Conservation (phyloP, 2,113 vertebrate genomes). For the Carassius auratus region DNA sequence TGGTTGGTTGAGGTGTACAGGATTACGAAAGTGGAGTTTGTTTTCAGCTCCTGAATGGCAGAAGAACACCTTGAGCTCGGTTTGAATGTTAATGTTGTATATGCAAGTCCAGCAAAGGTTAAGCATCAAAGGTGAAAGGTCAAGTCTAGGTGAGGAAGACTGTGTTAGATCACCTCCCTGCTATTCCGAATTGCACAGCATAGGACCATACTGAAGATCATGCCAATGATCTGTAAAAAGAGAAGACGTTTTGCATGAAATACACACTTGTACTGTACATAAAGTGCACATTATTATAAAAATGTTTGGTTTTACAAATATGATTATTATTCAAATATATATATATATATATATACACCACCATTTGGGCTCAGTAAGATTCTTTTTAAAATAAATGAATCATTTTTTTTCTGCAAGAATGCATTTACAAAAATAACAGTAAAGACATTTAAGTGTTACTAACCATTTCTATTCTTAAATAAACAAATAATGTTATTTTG, state of each 20-base stretch:
- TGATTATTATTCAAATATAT: no score
- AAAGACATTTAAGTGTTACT: no score
- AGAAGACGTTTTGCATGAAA: background rate
- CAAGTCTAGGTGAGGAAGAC: background rate
- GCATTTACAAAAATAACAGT: background rate
- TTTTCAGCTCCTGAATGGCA: constrained; percentile 10
- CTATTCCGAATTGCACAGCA: constrained; percentile 95
- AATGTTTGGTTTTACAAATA: no score
- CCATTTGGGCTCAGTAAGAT: background rate
- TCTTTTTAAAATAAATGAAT: background rate
- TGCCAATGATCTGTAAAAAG: constrained; percentile 88
- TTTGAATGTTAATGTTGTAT: constrained; percentile 25
- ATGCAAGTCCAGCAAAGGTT: background rate
- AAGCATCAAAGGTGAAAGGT: constrained; percentile 19
- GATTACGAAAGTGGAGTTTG: background rate
- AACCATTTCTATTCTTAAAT: no score
- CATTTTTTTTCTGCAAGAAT: background rate
- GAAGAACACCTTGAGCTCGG: constrained; percentile 5
- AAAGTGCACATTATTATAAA: no score
- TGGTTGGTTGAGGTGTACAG: background rate
- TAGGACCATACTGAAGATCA: constrained; percentile 98
- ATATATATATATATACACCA: background rate
- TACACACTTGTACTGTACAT: no score
- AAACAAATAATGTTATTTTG: no score
- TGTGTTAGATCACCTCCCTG: constrained; percentile 86